These are phyloP conservation scores for Osmerus eperlanus DNA, from an alignment of 2,113 vertebrate genomes.

Conservation along the genomic window DNA sequence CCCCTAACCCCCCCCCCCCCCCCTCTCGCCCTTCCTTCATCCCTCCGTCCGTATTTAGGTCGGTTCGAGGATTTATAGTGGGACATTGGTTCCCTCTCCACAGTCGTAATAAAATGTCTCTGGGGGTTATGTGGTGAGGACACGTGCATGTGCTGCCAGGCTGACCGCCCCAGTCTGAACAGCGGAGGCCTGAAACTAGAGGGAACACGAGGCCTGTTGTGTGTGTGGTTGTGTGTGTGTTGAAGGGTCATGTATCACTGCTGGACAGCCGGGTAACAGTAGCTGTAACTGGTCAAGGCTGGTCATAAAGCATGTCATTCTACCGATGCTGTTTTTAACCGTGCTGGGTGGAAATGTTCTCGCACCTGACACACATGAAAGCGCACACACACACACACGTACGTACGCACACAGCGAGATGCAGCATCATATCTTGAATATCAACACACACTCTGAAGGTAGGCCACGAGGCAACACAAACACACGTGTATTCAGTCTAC, in stretches of 20 bases:
- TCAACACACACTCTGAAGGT: too few species aligned
- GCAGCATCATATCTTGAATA: not conserved
- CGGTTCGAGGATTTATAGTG: constrained; percentile 1
- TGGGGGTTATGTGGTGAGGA: constrained; percentile 3
- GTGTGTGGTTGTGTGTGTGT: constrained; percentile 4
- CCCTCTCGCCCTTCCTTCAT: not conserved
- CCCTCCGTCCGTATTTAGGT: not conserved
- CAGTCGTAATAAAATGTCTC: not conserved
- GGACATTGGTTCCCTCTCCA: not conserved
- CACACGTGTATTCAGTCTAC: not conserved
- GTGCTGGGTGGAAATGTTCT: not conserved
- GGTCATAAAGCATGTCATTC: constrained; percentile 24
- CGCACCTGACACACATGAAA: not conserved
- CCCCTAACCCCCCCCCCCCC: not conserved
- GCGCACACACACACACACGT: not conserved
- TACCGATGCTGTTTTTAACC: constrained; percentile 9
- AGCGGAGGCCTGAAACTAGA: not conserved
- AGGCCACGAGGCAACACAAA: not conserved
- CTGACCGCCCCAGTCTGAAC: not conserved
- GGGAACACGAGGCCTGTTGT: constrained; percentile 5
- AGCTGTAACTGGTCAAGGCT: constrained; percentile 14
- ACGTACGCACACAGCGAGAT: not conserved
- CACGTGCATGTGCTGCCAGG: not conserved
- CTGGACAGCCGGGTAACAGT: constrained; percentile 23
- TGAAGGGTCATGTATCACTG: not conserved